Evolutionary conservation across 1,140 invertebrate species (phyloP).

Genomic region (Atopsyche davidsoni): DNA sequence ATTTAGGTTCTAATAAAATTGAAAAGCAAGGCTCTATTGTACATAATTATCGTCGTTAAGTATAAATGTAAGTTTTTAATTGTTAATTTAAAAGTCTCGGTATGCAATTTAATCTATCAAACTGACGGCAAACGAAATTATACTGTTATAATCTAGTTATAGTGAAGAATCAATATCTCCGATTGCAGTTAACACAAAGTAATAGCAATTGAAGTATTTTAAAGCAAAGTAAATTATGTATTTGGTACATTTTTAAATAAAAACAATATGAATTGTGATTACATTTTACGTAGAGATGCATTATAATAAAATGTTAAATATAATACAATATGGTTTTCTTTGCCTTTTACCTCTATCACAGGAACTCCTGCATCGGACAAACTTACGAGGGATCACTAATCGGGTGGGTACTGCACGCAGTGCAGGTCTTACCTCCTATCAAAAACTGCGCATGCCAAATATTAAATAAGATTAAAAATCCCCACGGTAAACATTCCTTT

Average conservation of each 20-base stretch:
- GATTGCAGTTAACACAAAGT: conserved; percentile 24
- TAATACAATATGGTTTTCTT: conserved; percentile 6
- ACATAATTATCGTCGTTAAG: conserved; percentile 29
- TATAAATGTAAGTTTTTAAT: conserved; percentile 20
- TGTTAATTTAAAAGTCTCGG: conserved; percentile 23
- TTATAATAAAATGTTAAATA: conserved; percentile 32
- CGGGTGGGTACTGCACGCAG: too few relatives aligned
- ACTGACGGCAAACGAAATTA: conserved; percentile 26
- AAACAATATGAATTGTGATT: conserved; percentile 28
- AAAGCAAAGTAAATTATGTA: conserved; percentile 25
- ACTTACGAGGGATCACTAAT: too few relatives aligned
- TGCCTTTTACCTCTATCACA: conserved; percentile 3
- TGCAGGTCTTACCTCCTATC: too few relatives aligned
- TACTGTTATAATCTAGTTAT: conserved; percentile 26
- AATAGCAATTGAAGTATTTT: conserved; percentile 27
- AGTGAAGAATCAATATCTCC: conserved; percentile 25
- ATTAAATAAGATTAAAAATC: too few relatives aligned
- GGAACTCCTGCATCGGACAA: too few relatives aligned
- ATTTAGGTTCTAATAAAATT: conserved; percentile 30
- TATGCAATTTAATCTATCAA: conserved; percentile 17
- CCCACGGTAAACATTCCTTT: too few relatives aligned
- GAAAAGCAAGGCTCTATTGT: conserved; percentile 32
- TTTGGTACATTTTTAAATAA: conserved; percentile 30
- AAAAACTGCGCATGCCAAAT: too few relatives aligned
- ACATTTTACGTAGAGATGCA: conserved; percentile 30